These are phyloP conservation scores for Acronicta psi DNA, from an alignment of 2,888 invertebrate genomes.

Conservation along the genomic window DNA sequence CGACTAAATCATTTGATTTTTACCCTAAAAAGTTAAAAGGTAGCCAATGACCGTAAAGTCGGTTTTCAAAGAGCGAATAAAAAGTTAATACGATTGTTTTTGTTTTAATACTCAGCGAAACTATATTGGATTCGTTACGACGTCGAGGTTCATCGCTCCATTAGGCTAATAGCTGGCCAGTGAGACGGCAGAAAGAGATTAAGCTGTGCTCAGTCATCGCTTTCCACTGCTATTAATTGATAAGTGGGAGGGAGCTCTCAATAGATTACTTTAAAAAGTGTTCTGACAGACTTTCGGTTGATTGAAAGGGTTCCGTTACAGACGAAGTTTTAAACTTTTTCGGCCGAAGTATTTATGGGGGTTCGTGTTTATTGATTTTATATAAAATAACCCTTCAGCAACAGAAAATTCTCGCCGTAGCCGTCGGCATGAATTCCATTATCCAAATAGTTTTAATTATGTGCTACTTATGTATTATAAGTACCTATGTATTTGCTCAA, in stretches of 20 bases:
- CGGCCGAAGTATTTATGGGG: conserved; percentile 3
- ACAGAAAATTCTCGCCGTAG: no score
- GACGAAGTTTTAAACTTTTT: conserved; percentile 26
- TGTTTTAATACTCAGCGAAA: conserved; percentile 66
- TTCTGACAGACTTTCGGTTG: conserved; percentile 35
- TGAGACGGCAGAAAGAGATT: conserved; percentile 84
- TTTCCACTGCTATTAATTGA: conserved; percentile 79
- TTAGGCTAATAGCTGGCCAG: conserved; percentile 82
- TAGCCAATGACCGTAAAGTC: conserved; percentile 23
- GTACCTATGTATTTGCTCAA: no score
- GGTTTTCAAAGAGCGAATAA: conserved; percentile 37
- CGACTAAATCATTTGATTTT: conserved; percentile 30
- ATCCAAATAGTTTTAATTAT: no score
- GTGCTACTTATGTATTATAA: no score
- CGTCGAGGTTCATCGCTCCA: conserved; percentile 73
- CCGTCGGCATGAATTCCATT: no score
- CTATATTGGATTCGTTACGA: conserved; percentile 72
- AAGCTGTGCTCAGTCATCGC: conserved; percentile 80
- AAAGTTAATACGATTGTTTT: conserved; percentile 60
- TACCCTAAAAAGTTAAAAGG: conserved; percentile 25
- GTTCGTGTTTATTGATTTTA: conserved; percentile 27
- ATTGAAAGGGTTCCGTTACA: conserved; percentile 36
- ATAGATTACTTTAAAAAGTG: conserved; percentile 63
- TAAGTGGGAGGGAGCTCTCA: conserved; percentile 70
- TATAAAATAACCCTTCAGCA: no score